A percentile compares a stretch with the other conserved stretches of the same genome.
phyloP scores from a whole-genome alignment of 2,113 vertebrate species.

The Emydocephalus ijimae region DNA sequence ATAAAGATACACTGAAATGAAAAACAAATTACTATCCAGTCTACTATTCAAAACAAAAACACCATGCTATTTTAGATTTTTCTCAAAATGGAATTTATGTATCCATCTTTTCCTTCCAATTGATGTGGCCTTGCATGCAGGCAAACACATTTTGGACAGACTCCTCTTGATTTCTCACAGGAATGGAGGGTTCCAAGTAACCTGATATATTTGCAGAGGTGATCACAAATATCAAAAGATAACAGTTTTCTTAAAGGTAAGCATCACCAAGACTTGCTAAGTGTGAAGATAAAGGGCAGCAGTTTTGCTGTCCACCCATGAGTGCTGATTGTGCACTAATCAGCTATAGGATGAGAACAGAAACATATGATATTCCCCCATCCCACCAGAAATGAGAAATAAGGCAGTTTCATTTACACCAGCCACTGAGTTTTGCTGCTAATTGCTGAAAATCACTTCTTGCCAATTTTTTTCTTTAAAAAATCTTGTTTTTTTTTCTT shows the following conservation, averaged over 20 bases:
- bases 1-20: neutral
- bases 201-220: neutral
- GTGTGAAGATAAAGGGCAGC: neutral
- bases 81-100: neutral
- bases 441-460: neutral
- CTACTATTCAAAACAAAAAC: neutral
- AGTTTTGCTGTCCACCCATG: neutral
- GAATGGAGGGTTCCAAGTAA: neutral
- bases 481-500: neutral
- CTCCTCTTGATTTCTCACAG: neutral
- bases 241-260: neutral
- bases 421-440: neutral
- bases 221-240: neutral
- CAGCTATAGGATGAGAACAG: neutral
- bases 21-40: neutral
- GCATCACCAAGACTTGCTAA: neutral
- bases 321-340: neutral
- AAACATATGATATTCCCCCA: neutral
- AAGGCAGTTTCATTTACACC: neutral
- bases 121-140: neutral
- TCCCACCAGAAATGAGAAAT: neutral
- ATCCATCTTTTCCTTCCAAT: neutral
- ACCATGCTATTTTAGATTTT: neutral
- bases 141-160: neutral
- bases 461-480: neutral